Evolutionary conservation across 2,113 vertebrate genomes (phyloP).

Genomic region (Equus przewalskii): DNA sequence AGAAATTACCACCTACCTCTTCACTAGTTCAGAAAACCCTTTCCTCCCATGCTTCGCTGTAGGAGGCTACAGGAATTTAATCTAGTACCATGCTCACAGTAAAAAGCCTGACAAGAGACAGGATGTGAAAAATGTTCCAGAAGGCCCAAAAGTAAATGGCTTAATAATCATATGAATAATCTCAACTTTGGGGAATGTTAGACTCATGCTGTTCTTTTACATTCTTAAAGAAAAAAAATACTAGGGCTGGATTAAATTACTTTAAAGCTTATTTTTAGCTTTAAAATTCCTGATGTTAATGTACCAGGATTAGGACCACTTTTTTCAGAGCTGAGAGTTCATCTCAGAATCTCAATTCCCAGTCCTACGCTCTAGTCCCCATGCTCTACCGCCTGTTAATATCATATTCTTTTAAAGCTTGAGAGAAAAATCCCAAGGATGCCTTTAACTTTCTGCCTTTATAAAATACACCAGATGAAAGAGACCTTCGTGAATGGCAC

Average conservation of each 20-base stretch:
- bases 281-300: conserved; percentile 35
- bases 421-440: conserved; percentile 2
- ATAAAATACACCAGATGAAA: conserved; percentile 17
- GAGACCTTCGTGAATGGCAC: background rate
- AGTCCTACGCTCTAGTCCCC: background rate
- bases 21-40: background rate
- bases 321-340: conserved; percentile 46
- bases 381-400: conserved; percentile 11
- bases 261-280: conserved; percentile 60
- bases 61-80: background rate
- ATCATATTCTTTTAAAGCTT: conserved; percentile 28
- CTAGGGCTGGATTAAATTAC: background rate
- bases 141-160: background rate
- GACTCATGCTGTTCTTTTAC: background rate
- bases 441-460: conserved; percentile 37
- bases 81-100: background rate
- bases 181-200: background rate
- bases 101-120: background rate
- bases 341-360: conserved; percentile 28
- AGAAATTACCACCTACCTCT: background rate
- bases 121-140: background rate
- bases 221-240: conserved; percentile 8
- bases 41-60: background rate
- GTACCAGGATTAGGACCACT: background rate
- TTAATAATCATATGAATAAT: conserved; percentile 5